phyloP scores from a whole-genome alignment of 2,797 vertebrate species.

The Helarctos malayanus region DNA sequence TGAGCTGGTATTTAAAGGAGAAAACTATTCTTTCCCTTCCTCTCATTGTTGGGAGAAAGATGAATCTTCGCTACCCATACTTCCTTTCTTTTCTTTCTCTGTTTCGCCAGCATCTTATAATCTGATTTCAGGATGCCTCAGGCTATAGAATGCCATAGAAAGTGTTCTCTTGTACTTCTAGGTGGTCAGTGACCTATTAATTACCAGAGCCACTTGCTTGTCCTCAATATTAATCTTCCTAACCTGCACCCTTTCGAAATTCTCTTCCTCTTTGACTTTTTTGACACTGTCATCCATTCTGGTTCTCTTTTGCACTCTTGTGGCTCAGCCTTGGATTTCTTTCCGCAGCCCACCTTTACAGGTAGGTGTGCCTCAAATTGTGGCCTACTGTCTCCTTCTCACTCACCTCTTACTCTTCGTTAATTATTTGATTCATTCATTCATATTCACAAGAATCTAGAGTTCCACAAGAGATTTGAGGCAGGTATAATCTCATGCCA shows the following conservation, averaged over 20 bases:
- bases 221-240: conserved; percentile 29
- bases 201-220: not conserved
- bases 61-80: not conserved
- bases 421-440: conserved; percentile 50
- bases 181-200: not conserved
- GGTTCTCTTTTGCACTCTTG: not conserved
- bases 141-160: conserved; percentile 1
- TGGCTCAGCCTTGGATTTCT: not conserved
- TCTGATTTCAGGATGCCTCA: conserved; percentile 5
- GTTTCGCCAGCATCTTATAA: not conserved
- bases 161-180: not conserved
- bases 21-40: not conserved
- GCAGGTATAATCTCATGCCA: not conserved
- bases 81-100: not conserved
- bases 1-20: conserved; percentile 3
- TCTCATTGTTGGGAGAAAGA: not conserved
- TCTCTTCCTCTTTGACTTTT: conserved; percentile 5
- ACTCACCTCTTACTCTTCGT: not conserved
- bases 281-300: not conserved
- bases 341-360: not conserved
- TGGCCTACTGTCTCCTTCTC: not conserved
- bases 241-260: not conserved
- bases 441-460: not conserved
- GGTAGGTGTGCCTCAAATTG: not conserved
- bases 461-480: not conserved